Percentiles rank a stretch among this genome's conserved stretches.
These are phyloP conservation scores for Amia ocellicauda DNA, from an alignment of 2,113 vertebrate species.

Conservation along the genomic window DNA sequence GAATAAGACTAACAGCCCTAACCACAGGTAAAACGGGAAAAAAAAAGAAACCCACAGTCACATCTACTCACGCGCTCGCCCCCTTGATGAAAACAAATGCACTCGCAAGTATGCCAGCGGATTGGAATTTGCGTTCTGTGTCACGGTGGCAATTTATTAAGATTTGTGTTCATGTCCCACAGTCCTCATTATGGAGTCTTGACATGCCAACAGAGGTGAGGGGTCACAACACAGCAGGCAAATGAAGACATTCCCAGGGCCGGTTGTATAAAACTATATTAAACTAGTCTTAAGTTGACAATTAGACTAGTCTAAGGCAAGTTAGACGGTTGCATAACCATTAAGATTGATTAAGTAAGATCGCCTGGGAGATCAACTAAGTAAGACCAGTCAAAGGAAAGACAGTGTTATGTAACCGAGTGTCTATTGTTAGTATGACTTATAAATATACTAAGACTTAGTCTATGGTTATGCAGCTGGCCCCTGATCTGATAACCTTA, in stretches of 20 bases:
- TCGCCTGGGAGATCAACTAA: too few species aligned
- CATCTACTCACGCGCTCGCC: constrained; percentile 32
- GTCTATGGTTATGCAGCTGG: too few species aligned
- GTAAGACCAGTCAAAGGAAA: too few species aligned
- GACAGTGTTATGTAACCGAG: too few species aligned
- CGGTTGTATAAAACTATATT: too few species aligned
- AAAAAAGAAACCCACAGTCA: constrained; percentile 34
- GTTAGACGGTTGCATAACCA: too few species aligned
- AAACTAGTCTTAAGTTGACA: too few species aligned
- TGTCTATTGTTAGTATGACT: too few species aligned
- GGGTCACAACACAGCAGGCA: constrained; percentile 43
- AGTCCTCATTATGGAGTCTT: constrained; percentile 61
- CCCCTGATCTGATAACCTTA: too few species aligned
- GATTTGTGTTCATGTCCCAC: constrained; percentile 62
- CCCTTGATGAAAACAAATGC: constrained; percentile 58
- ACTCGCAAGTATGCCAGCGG: constrained; percentile 40
- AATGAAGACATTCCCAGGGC: constrained; percentile 37
- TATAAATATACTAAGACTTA: too few species aligned
- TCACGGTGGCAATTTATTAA: constrained; percentile 57
- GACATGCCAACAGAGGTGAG: constrained; percentile 33
- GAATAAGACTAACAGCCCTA: constrained; percentile 26
- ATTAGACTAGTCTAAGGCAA: too few species aligned
- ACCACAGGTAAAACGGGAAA: constrained; percentile 34
- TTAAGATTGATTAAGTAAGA: too few species aligned
- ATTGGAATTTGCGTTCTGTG: constrained; percentile 40